A percentile compares a stretch with the other conserved stretches of the same genome.
Evolutionary conservation across 2,113 vertebrate species (phyloP).

Genomic region (Clinocottus analis): DNA sequence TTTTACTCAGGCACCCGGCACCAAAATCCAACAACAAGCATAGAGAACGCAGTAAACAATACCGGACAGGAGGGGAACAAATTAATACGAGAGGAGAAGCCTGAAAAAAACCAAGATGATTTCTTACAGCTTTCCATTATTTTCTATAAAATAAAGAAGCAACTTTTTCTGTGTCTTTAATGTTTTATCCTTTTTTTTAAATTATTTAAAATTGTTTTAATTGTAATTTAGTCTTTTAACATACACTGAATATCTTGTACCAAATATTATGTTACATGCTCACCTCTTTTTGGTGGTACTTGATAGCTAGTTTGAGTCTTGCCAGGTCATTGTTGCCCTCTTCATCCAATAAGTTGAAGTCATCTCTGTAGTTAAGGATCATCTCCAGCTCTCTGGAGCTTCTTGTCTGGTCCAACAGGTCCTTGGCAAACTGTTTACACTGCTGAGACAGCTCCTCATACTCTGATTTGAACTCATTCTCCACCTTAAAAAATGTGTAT

Average conservation of each 20-base stretch:
- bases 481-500: slow-evolving; percentile 75
- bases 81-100: not conserved
- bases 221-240: not conserved
- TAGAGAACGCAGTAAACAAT: not conserved
- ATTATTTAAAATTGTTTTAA: too few species aligned
- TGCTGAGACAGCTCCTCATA: slow-evolving; percentile 96
- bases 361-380: slow-evolving; percentile 97
- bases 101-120: not conserved
- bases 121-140: not conserved
- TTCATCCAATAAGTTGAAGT: slow-evolving; percentile 90
- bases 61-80: not conserved
- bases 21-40: slow-evolving; percentile 4
- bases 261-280: slow-evolving; percentile 13
- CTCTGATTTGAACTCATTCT: slow-evolving; percentile 98
- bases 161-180: not conserved
- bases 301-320: slow-evolving; percentile 96
- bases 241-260: not conserved
- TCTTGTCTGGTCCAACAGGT: slow-evolving; percentile 96
- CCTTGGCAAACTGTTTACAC: slow-evolving; percentile 98
- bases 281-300: slow-evolving; percentile 99
- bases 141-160: not conserved
- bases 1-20: not conserved
- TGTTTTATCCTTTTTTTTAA: not conserved
- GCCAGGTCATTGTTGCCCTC: slow-evolving; percentile 93
- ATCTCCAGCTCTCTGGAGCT: slow-evolving; percentile 98